Conservation (phyloP, 2,113 vertebrate species). For the Bostrychus sinensis region DNA sequence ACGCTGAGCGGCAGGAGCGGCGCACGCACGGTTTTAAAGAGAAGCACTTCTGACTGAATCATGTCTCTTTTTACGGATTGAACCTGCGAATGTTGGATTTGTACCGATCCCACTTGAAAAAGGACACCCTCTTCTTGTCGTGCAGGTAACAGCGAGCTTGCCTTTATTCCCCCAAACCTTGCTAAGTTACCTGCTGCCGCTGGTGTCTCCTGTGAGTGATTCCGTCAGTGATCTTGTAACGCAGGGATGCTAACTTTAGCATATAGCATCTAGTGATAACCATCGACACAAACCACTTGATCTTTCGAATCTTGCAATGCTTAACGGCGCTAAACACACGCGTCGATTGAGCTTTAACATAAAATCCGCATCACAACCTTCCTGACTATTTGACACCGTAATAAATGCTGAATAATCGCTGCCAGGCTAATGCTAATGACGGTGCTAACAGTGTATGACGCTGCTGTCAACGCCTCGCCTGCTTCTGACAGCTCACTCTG, state of each 20-base stretch:
- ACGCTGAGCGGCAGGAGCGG: slow-evolving; percentile 55
- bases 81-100: background rate
- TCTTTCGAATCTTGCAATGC: rapidly evolving
- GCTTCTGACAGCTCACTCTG: slow-evolving; percentile 64
- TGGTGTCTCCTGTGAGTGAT: slow-evolving; percentile 25
- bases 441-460: slow-evolving; percentile 53
- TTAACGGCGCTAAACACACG: background rate
- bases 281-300: slow-evolving; percentile 4
- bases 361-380: rapidly evolving
- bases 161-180: background rate
- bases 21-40: slow-evolving; percentile 14
- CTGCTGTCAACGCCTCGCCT: slow-evolving; percentile 65
- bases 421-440: slow-evolving; percentile 36
- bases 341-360: rapidly evolving
- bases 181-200: slow-evolving; percentile 12
- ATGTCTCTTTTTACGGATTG: slow-evolving; percentile 23
- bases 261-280: slow-evolving; percentile 16
- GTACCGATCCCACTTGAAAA: background rate
- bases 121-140: background rate
- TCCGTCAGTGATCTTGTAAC: slow-evolving; percentile 26
- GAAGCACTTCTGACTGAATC: slow-evolving; percentile 31
- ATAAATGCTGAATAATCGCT: background rate
- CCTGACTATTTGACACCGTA: background rate
- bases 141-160: slow-evolving; percentile 42
- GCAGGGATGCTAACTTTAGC: slow-evolving; percentile 41